Evolutionary conservation across 2,888 invertebrate genomes (phyloP), one percentile per base, ranked within the genome.

Genomic region (Sabatieria punctata): DNA sequence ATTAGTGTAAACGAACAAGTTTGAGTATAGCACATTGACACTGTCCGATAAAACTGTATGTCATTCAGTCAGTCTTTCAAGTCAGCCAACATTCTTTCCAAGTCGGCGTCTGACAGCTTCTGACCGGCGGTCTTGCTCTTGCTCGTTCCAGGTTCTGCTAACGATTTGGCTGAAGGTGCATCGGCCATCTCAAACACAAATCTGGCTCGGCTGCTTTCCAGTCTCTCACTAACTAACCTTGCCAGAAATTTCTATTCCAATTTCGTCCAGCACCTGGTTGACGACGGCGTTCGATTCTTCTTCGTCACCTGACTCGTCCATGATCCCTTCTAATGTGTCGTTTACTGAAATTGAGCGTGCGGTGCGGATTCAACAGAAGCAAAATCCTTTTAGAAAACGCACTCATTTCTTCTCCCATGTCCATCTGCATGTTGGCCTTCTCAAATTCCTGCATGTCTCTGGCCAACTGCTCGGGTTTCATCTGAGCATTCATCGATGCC

Each of bases 331-430:
- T 54, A 89, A 69, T 0, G 85, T 81, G 49, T 89, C 88, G 69
- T 83, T 82, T 64, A 89, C 83, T 84, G 64, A 39, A 71, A 68
- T 49, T 42, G 41, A 33, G 19, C 6, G 25, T 6, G 6, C 11
- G 27, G 23, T n/a, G 26, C 18, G 13, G 19, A n/a, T 39, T 51
- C 13, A 8, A 30, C 24, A 30, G 4, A 21, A 11, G 27, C 35
- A 15, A 22, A 19, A n/a, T 22, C 18, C 11, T 21, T 35, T 19
- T 26, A 36, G 36, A 23, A 3, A 21, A 71, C 77, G 72, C 73
- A 84, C 83, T 82, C 80, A 88, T 82, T 72, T 91, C 89, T 70
- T 89, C 88, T 0, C 85, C 82, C 85, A 91, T 86, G 57, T 82
- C 85, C 83, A 89, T 84, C 65, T 81, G 84, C 66, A 79, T 80